A percentile compares a stretch with the other conserved stretches of the same genome.
These are phyloP conservation scores for Orthosia gothica DNA, from an alignment of 2,888 invertebrate genomes.

Conservation along the genomic window DNA sequence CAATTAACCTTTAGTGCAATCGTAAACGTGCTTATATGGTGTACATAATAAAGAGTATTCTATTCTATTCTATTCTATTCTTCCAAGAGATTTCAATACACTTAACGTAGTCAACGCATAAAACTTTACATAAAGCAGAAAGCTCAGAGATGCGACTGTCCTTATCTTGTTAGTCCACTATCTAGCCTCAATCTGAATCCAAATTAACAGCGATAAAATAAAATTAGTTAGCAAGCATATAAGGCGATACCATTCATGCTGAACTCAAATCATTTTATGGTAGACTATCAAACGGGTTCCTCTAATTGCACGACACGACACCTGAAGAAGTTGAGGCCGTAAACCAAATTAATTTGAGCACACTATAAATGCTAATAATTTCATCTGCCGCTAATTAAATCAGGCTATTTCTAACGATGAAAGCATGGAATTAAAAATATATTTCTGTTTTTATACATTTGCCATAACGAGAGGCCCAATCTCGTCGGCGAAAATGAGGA, in stretches of 20 bases:
- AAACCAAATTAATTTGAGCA: slow-evolving; percentile 78
- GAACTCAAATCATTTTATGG: slow-evolving; percentile 47
- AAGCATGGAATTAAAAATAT: slow-evolving; percentile 32
- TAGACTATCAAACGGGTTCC: slow-evolving; percentile 58
- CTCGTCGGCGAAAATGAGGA: slow-evolving; percentile 47
- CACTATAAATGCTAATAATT: slow-evolving; percentile 77
- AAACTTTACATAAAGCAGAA: slow-evolving; percentile 41
- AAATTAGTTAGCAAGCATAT: slow-evolving; percentile 43
- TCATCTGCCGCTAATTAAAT: slow-evolving; percentile 73
- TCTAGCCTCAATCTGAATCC: slow-evolving; percentile 34
- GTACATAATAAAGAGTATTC: too few relatives aligned
- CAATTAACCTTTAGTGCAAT: slow-evolving; percentile 59
- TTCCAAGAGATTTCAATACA: slow-evolving; percentile 46
- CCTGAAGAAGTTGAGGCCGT: slow-evolving; percentile 68
- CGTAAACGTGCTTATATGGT: slow-evolving; percentile 52
- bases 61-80: too few relatives aligned
- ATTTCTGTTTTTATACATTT: slow-evolving; percentile 44
- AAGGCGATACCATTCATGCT: slow-evolving; percentile 44
- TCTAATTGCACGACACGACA: slow-evolving; percentile 69
- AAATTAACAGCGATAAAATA: slow-evolving; percentile 56
- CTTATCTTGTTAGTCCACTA: slow-evolving; percentile 36
- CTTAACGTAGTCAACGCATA: slow-evolving; percentile 28
- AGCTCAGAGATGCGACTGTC: slow-evolving; percentile 21
- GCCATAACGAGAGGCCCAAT: slow-evolving; percentile 42
- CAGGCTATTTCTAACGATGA: slow-evolving; percentile 34